Evolutionary conservation across 2,113 vertebrate genomes (phyloP), one percentile per base, ranked within the genome.

Genomic region (Paradisaea rubra): DNA sequence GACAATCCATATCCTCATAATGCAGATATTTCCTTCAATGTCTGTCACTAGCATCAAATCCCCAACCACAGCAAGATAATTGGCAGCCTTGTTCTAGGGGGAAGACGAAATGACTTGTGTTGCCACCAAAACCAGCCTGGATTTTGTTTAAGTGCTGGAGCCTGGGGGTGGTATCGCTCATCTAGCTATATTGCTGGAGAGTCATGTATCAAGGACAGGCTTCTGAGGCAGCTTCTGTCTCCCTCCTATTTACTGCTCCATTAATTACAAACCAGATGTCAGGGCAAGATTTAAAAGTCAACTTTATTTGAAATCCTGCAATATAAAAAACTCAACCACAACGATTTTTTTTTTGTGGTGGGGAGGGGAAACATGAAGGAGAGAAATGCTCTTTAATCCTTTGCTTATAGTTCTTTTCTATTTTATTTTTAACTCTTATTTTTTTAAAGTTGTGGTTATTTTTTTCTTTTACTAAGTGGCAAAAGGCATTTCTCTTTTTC

Each of bases 321-420:
- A 71, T 45, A 83, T 19, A 86, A 88, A 94, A 96, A 93, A 88
- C 39, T 86, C 7, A 8, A 83, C 93, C 87, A 91, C 91, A 91
- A 77, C 12, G 4, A 28, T 35, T 94, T 94, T 83, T 90, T 86
- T 86, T 92, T 86, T 96, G 89, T 95, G 91, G 91, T 70, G 71
- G 74, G 59, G 52, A 91, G 71, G 63, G 76, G 31, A 95, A 95
- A 97, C 78, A 93, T 93, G 93, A 97, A 95, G 91, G 81, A 66
- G 39, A 94, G 79, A 94, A 94, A 91, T 37, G 13, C 73, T 74
- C 96, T 97, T 97, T 97, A 94, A 95, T 95, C 89, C 59, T 94
- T 63, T 81, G 54, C 89, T 95, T 88, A 89, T 81, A 95, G 74
- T 30, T 65, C 3, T 70, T 80, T 80, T 93, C 81, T 83, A 33